Percentiles rank a stretch among this genome's conserved stretches.
These are phyloP conservation scores for Daktulosphaira vitifoliae DNA, from an alignment of 1,140 invertebrate species.

Conservation along the genomic window DNA sequence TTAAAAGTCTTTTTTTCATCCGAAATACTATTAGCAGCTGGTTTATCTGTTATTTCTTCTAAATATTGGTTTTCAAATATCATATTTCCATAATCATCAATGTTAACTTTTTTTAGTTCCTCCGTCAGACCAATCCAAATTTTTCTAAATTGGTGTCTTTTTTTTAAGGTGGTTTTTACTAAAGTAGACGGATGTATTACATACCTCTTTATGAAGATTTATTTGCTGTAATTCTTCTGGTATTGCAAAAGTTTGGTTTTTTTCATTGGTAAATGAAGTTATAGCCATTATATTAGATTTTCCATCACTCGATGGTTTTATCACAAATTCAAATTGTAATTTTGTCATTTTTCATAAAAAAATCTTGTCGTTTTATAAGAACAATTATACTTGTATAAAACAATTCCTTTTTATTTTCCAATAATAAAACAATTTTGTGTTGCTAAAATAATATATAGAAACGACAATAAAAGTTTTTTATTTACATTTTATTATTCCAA, in stretches of 20 bases:
- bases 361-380: no score
- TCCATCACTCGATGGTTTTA: background rate
- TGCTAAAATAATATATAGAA: no score
- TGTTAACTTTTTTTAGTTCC: background rate
- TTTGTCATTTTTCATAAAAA: no score
- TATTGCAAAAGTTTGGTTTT: background rate
- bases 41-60: conserved; percentile 6
- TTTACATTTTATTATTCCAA: no score
- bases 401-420: no score
- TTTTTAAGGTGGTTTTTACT: background rate
- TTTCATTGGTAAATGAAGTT: background rate
- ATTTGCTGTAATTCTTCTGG: conserved; percentile 4
- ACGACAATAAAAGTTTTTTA: no score
- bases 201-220: conserved; percentile 1
- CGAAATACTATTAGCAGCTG: background rate
- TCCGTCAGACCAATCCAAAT: background rate
- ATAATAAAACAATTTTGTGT: no score
- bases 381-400: no score
- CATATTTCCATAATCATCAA: conserved; percentile 3
- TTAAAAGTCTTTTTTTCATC: background rate
- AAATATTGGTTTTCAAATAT: background rate
- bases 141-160: conserved; percentile 11
- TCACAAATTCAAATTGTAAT: conserved; percentile 15
- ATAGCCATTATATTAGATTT: conserved; percentile 11
- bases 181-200: background rate